Conservation (phyloP, 2,113 vertebrate species). For the Prolemur simus region DNA sequence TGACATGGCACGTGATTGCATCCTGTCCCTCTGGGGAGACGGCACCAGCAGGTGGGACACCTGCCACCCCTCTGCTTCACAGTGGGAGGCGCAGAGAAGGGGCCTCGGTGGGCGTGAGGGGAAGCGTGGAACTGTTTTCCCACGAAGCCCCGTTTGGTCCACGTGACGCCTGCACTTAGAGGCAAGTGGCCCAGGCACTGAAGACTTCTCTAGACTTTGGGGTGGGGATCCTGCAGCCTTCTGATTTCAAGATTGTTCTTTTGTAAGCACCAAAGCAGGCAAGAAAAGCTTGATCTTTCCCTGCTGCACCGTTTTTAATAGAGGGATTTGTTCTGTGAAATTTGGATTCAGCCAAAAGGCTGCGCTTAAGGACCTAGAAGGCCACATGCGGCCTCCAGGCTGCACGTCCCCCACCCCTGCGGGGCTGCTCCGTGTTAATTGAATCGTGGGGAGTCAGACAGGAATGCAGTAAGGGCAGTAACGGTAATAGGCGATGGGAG, state of each 20-base stretch:
- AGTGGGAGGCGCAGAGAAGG: not conserved
- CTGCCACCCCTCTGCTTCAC: not conserved
- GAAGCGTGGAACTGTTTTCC: not conserved
- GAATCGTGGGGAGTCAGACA: conserved; percentile 73
- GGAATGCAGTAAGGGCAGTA: conserved; percentile 36
- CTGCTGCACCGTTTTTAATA: no score
- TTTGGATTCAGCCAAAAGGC: no score
- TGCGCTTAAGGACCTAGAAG: no score
- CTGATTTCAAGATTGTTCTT: no score
- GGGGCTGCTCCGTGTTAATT: conserved; percentile 62
- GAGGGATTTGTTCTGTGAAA: no score
- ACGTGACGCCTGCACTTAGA: conserved; percentile 58
- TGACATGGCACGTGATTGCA: not conserved
- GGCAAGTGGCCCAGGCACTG: conserved; percentile 73
- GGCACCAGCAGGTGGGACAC: not conserved
- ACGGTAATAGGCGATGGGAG: conserved; percentile 43
- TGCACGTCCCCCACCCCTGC: no score
- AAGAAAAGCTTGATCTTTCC: no score
- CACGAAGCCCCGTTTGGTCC: conserved; percentile 16
- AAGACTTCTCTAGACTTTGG: conserved; percentile 36
- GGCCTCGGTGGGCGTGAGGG: not conserved
- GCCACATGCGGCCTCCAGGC: no score
- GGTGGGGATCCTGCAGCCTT: no score
- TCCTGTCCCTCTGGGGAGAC: not conserved
- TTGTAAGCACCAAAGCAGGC: no score